phyloP scores from a whole-genome alignment of 1,140 invertebrate genomes.

The Psix sp. region DNA sequence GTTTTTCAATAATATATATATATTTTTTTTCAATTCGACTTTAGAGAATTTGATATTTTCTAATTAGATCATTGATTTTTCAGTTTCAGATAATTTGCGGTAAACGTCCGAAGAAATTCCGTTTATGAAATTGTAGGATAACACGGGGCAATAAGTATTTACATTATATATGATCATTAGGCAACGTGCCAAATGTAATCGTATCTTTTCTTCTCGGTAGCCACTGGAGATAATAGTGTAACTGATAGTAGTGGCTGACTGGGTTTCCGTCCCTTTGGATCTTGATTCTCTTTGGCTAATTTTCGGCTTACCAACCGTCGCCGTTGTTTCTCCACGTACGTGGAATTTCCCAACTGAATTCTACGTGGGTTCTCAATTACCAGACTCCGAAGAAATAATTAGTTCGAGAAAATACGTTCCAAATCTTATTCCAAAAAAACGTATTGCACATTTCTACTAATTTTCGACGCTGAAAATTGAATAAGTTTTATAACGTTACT shows the following conservation, averaged over 20 bases:
- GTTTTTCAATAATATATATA: too few relatives aligned
- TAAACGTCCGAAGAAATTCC: conserved; percentile 9
- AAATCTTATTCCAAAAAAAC: conserved; percentile 21
- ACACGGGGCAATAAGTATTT: conserved; percentile 40
- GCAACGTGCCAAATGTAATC: conserved; percentile 64
- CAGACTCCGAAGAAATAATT: conserved; percentile 56
- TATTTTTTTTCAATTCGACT: too few relatives aligned
- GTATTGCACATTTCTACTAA: conserved; percentile 30
- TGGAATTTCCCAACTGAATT: conserved; percentile 57
- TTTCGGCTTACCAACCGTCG: conserved; percentile 74
- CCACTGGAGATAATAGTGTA: conserved; percentile 74
- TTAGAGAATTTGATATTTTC: too few relatives aligned
- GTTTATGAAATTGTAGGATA: conserved; percentile 33
- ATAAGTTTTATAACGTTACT: conserved; percentile 24
- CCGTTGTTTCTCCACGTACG: conserved; percentile 60
- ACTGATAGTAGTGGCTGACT: conserved; percentile 75
- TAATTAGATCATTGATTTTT: not conserved
- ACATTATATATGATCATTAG: conserved; percentile 57
- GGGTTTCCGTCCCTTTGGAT: conserved; percentile 63
- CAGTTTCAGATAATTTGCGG: conserved; percentile 2
- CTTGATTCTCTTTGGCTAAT: conserved; percentile 68
- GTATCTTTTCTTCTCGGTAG: conserved; percentile 63
- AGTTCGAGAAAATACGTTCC: conserved; percentile 42
- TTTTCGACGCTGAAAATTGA: conserved; percentile 13
- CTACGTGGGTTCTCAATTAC: conserved; percentile 56